A percentile compares a stretch with the other conserved stretches of the same genome.
Conservation (phyloP, 2,888 invertebrate species). For the Chironomus tentans region DNA sequence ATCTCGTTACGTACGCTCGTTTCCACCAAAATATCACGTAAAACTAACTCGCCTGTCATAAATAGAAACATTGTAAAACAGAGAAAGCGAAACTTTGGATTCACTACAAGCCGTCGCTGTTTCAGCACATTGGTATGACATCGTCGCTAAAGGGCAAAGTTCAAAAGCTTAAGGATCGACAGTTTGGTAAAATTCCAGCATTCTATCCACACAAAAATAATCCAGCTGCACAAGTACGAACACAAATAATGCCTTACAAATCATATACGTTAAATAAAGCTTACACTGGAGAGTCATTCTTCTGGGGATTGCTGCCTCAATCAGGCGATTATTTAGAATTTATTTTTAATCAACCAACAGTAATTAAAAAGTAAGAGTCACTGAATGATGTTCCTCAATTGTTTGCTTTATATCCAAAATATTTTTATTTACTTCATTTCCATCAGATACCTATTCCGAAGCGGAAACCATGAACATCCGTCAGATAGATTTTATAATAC, state of each 20-base stretch:
- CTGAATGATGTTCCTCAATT: not conserved
- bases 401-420: too few species aligned
- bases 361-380: slow-evolving; percentile 58
- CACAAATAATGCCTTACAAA: slow-evolving; percentile 69
- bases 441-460: slow-evolving; percentile 68
- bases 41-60: too few species aligned
- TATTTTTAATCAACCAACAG: slow-evolving; percentile 63
- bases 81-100: slow-evolving; percentile 71
- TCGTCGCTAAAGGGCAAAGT: slow-evolving; percentile 94
- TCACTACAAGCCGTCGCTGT: slow-evolving; percentile 81
- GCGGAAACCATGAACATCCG: slow-evolving; percentile 83
- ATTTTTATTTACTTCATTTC: too few species aligned
- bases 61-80: slow-evolving; percentile 73
- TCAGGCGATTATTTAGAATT: slow-evolving; percentile 71
- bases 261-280: slow-evolving; percentile 70
- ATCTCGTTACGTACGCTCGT: too few species aligned
- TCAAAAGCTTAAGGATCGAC: slow-evolving; percentile 88
- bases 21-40: too few species aligned
- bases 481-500: slow-evolving; percentile 83
- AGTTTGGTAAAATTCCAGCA: slow-evolving; percentile 73
- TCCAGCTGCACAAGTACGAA: slow-evolving; percentile 57
- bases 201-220: slow-evolving; percentile 70
- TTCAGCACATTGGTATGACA: slow-evolving; percentile 91
- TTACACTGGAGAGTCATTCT: slow-evolving; percentile 78
- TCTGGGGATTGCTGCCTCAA: slow-evolving; percentile 81